Evolutionary conservation across 2,797 vertebrate genomes (phyloP), one percentile per base, ranked within the genome.

Genomic region (Tapirus indicus): DNA sequence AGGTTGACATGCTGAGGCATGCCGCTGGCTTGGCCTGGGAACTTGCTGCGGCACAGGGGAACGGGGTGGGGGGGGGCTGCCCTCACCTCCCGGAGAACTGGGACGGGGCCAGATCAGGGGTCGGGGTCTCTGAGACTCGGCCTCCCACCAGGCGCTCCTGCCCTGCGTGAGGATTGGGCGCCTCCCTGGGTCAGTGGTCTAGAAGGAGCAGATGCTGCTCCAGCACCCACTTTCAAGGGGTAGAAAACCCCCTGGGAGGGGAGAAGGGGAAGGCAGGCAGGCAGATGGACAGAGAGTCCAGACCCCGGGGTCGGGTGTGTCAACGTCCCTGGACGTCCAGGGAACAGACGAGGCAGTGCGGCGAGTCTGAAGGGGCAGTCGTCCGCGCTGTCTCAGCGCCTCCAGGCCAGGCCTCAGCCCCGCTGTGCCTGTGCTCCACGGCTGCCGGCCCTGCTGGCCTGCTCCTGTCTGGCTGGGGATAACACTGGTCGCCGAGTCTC

Each of bases 271-370:
- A 6, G 77, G 66, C 6, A 3, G 35, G 87, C 4, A 41, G 44
- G 47, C 12, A 4, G 58, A 13, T 0, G 1, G 49, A 16, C 4
- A 10, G 0, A 2, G 92, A 4, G 4, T 16, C n/a, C 0, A 1
- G 52, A 44, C 11, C 23, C 1, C 25, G 0, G 2, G 8, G 20
- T 25, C 10, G 7, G 18, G 29, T 3, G 41, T 13, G 20, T 8
- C 6, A 0, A 0, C 1, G 32, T 18, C 16, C 35, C 23, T 35
- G 27, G 27, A 7, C 1, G 44, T 52, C 27, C 1, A 1, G 32
- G 83, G 35, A 20, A 18, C 20, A 25, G 64, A 13, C 0, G 0
- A 41, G 72, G 66, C 54, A 3, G 7, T 4, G 79, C 3, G 10
- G 8, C 1, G 13, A 23, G 66, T 8, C 16, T 29, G 32, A 23